Base-by-base conservation (phyloP, 2,888 invertebrate species). In the Ophion ventricosus region DNA sequence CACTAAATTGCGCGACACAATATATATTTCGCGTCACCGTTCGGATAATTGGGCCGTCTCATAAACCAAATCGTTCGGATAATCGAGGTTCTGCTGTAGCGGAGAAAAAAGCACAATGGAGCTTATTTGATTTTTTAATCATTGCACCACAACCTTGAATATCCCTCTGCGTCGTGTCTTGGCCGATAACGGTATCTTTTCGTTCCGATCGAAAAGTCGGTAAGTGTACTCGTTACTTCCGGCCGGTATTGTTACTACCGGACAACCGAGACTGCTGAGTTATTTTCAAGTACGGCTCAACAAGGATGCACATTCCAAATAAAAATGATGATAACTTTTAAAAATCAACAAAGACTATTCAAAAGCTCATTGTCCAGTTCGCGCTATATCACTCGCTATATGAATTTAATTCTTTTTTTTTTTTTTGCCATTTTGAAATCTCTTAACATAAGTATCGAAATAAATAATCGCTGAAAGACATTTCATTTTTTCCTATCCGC, bases 391-490 rank as follows among this genome's bases (percentile, higher is more conserved):
- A 29, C n/a, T n/a, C n/a, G n/a, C n/a, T n/a, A n/a, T n/a, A 29
- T 29, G 7, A 2, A 35, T 8, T 61, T 59, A 54, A 43, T 76
- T 64, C 17, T 11, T 35, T 20, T 63, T 56, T 11, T 40, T 11
- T 35, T 20, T 63, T 56, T 11, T 40, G 23, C 56, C 54, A 67
- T 88, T 80, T 64, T 54, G 14, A 20, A 49, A 25, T 70, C n/a
- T 66, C 14, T 49, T 8, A 35, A 35, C 35, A 35, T 17, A 4
- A 17, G 49, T 14, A 3, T 49, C 49, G 49, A 14, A 73, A 29
- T 57, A 23, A 78, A 69, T 79, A 82, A 80, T 80, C 69, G 75
- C 79, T 82, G 64, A 75, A 86, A 57, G 57, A 49, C 76, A 76
- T 83, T 82, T 20, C 26, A 78, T 85, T 84, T 84, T 76, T 82